phyloP scores from a whole-genome alignment of 1,140 invertebrate genomes.

The Drosophila aff. region DNA sequence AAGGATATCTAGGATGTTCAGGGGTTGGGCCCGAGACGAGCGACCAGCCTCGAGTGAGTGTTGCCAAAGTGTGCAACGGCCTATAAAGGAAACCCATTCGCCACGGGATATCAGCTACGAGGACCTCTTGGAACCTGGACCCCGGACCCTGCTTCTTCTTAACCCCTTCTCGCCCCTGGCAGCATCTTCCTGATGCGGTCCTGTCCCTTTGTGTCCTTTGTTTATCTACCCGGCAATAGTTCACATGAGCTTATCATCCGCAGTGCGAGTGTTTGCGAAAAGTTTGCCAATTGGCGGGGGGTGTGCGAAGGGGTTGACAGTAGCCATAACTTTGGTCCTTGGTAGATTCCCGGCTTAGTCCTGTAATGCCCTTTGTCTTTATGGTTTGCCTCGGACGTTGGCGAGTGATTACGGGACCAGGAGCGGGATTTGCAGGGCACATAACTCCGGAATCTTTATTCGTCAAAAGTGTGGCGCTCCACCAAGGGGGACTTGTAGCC shows the following conservation, averaged over 20 bases:
- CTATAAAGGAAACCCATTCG: constrained; percentile 80
- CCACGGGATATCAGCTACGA: constrained; percentile 84
- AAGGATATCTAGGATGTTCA: constrained; percentile 62
- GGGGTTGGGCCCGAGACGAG: constrained; percentile 60
- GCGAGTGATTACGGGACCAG: constrained; percentile 47
- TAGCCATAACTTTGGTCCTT: constrained; percentile 50
- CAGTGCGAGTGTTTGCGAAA: constrained; percentile 70
- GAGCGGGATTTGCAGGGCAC: constrained; percentile 41
- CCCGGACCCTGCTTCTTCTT: constrained; percentile 32
- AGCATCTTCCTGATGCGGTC: constrained; percentile 1
- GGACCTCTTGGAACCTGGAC: constrained; percentile 28
- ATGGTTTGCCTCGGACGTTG: constrained; percentile 40
- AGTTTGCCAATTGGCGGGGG: constrained; percentile 60
- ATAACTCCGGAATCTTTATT: constrained; percentile 41
- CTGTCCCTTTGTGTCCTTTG: constrained; percentile 40
- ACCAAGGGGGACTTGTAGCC: not conserved
- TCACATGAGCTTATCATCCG: constrained; percentile 79
- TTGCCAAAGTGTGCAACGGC: constrained; percentile 73
- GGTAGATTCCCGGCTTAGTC: constrained; percentile 80
- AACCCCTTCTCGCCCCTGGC: constrained; percentile 18
- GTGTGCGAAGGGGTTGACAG: constrained; percentile 66
- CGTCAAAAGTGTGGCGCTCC: not conserved
- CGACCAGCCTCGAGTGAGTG: constrained; percentile 59
- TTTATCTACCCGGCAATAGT: constrained; percentile 82
- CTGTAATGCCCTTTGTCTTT: constrained; percentile 71